Evolutionary conservation across 2,888 invertebrate species (phyloP).

Genomic region (Drosophila cognata): DNA sequence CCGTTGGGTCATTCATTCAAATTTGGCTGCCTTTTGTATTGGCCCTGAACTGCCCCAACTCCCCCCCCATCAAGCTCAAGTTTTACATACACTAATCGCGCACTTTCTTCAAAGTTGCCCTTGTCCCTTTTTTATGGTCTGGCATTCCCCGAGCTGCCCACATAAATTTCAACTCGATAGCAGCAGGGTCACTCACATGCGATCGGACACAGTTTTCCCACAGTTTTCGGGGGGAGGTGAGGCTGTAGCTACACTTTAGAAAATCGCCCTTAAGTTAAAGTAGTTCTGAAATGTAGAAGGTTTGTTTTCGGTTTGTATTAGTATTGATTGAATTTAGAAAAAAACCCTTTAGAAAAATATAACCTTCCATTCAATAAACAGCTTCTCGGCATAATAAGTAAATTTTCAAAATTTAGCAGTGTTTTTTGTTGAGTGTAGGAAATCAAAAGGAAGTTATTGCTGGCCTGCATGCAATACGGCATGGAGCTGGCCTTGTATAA

Average conservation of each 20-base stretch:
- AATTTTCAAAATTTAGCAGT: too few relatives aligned
- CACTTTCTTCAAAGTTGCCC: conserved; percentile 55
- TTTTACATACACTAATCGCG: conserved; percentile 51
- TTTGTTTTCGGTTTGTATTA: neutral
- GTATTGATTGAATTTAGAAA: neutral
- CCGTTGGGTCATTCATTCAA: conserved; percentile 62
- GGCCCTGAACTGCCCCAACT: conserved; percentile 30
- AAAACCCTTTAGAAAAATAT: fast-evolving
- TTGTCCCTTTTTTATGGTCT: conserved; percentile 69
- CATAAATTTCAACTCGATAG: conserved; percentile 64
- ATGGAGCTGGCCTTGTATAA: conserved; percentile 57
- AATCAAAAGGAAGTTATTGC: conserved; percentile 78
- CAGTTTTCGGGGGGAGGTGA: conserved; percentile 24
- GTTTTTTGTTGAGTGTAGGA: conserved; percentile 15
- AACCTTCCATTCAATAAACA: neutral
- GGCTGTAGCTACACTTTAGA: conserved; percentile 4
- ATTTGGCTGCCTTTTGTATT: conserved; percentile 62
- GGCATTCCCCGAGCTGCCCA: conserved; percentile 48
- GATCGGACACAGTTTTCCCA: conserved; percentile 62
- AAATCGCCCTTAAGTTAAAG: neutral
- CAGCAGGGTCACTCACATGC: conserved; percentile 52
- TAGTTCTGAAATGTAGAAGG: neutral
- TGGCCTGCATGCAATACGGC: conserved; percentile 24
- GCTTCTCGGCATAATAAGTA: too few relatives aligned
- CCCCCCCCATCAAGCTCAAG: neutral